A percentile compares a stretch with the other conserved stretches of the same genome.
These are phyloP conservation scores for Cynopterus sphinx DNA, from an alignment of 2,797 vertebrate species.

Conservation along the genomic window DNA sequence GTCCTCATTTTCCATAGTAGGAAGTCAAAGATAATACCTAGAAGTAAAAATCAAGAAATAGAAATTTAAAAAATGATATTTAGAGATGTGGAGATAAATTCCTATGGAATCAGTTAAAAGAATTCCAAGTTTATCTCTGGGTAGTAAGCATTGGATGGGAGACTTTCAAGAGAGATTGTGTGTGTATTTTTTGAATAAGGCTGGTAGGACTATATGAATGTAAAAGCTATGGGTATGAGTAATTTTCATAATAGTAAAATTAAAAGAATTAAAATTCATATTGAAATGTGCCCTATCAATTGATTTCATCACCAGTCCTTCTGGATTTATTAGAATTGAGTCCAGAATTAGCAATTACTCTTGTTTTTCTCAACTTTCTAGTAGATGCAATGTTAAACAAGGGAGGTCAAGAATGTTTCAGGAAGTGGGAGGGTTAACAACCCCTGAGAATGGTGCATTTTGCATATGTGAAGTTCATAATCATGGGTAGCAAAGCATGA, in stretches of 20 bases:
- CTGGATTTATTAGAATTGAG: background rate
- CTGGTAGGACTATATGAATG: background rate
- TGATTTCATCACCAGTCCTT: background rate
- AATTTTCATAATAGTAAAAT: background rate
- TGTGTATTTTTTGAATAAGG: background rate
- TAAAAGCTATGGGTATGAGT: background rate
- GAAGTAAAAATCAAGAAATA: background rate
- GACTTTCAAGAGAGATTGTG: background rate
- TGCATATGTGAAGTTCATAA: background rate
- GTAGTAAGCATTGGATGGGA: background rate
- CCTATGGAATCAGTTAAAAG: background rate
- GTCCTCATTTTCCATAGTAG: background rate
- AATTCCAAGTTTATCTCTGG: background rate
- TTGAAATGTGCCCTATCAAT: background rate
- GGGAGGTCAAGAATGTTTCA: background rate
- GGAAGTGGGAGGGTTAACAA: background rate
- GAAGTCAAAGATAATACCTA: background rate
- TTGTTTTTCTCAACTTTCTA: background rate
- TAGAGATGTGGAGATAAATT: background rate
- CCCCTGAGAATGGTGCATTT: background rate
- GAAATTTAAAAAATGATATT: background rate
- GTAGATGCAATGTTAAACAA: background rate
- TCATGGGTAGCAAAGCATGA: background rate
- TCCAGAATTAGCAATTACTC: background rate
- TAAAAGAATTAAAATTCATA: background rate